Evolutionary conservation across 2,888 invertebrate species (phyloP), one percentile per base, ranked within the genome.

Genomic region (Oxytorus armatus): DNA sequence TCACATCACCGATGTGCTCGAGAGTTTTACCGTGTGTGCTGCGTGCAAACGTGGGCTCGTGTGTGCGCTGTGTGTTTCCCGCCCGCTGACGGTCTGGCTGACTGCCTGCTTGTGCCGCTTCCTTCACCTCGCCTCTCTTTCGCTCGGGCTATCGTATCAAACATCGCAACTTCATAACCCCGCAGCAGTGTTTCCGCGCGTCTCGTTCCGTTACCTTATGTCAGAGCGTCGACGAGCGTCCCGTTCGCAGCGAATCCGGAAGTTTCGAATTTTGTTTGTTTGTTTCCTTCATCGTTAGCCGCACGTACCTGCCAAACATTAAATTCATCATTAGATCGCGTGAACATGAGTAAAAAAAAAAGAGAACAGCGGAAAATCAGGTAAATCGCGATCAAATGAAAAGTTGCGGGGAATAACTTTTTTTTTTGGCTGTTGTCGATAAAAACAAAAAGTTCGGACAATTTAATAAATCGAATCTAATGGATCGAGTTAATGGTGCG

Each of bases 101-200:
- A 80, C 83, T 82, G 83, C 84, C 81, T 83, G n/a, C n/a, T n/a
- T n/a, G n/a, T n/a, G n/a, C 78, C 84, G 84, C 85, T 85, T 82
- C 85, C 84, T 85, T 83, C 85, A 76, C 84, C 83, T 77, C 83
- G 80, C 83, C 81, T 63, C 73, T 69, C 61, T 61, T 44, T 80
- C 66, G 68, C 76, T 77, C 84, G 63, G 47, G 85, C 88, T 89
- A 88, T 89, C 88, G 86, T 84, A 87, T 88, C 89, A 87, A 74
- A 88, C 89, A 89, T 89, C 89, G 90, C 89, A 36, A 88, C 89
- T 89, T 90, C 89, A 89, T 89, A 89, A 87, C 85, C 87, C 88
- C 83, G 87, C 85, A 84, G 87, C 88, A 85, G 87, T 89, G 86
- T 89, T 89, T 89, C 88, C 83, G 86, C 85, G 88, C 87, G 85